Evolutionary conservation across 2,113 vertebrate species (phyloP), one percentile per base, ranked within the genome.

Genomic region (Podiceps cristatus): DNA sequence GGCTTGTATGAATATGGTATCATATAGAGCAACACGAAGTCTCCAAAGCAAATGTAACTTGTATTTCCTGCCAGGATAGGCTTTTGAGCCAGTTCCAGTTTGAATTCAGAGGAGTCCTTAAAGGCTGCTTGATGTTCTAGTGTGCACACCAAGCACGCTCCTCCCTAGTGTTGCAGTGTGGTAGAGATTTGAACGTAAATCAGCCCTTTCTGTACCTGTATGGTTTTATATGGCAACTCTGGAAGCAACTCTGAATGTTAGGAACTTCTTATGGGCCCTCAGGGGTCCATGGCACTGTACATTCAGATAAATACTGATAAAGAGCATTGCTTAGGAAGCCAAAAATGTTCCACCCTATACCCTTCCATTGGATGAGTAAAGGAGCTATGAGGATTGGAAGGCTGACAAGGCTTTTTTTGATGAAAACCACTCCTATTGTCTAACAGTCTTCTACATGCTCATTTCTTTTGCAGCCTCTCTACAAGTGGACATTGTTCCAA

Each of bases 401-500:
- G 45, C 10, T 86, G 66, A 35, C 49, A 53, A 0, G 68, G 74
- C 4, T 18, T 22, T 64, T 64, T 78, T 25, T 76, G 13, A 37
- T 63, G 52, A 11, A 62, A 37, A 49, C 23, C 17, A 1, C 24
- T 9, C n/a, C 31, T 42, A 1, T 8, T 23, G 28, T 23, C 85
- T 93, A 4, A 96, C 37, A 28, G 19, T 44, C 13, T 40, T 45
- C 23, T 47, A 3, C 1, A 0, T 60, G 42, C 45, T 92, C 29
- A 1, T 94, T 75, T 96, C 74, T 95, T 49, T 96, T 97, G 11
- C 89, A 99, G 99, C 98, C 86, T 99, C 99, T 94, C 98, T 99
- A 95, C 99, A 99, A 90, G 99, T 99, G 97, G 98, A 99, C 97
- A 99, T 99, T 69, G 99, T 98, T 85, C 99, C 99, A 31, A 98